Base-by-base conservation (phyloP, 1,140 invertebrate species). In the Vanessa tameamea region DNA sequence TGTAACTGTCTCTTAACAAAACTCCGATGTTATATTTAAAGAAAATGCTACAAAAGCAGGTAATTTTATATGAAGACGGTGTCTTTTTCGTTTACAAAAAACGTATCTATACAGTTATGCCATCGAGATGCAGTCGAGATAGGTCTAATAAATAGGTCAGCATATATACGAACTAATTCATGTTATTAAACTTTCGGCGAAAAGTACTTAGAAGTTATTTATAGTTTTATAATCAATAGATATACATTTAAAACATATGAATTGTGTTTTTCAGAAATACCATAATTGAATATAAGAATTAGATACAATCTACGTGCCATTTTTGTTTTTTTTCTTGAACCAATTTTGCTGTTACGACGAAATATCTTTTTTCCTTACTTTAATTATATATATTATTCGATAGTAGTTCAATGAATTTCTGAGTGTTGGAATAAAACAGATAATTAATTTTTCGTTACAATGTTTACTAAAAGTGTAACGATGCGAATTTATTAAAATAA, bases 1-100 rank as follows among this genome's bases (percentile, higher is more conserved):
- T 88, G 91, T 92, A 92, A 92, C 88, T 91, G 88, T 92, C 90
- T 86, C 83, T 83, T 82, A 81, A 90, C 86, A 89, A 88, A 89
- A 89, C 82, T 87, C 79, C 81, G 80, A 87, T 71, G 76, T 82
- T 86, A 82, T 81, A 82, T 83, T 81, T 81, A 75, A 86, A 79
- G 76, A 83, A 84, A 81, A 87, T 77, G 55, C 72, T 81, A 86
- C 86, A 92, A 91, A 91, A 88, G 90, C 90, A 92, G 89, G 90
- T 91, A 91, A 90, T 88, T 87, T 90, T 91, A 87, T 86, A 83
- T 76, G 67, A 84, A 79, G 81, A 82, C 78, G 78, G 79, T 79
- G 80, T 80, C 79, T 86, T 84, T 88, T 86, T 76, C 63, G 68
- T 59, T 72, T 61, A 53, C 68, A 73, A 74, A 74, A 75, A 80